These are phyloP conservation scores for Heliconius eleuchia DNA, from an alignment of 1,140 invertebrate species.

Conservation along the genomic window DNA sequence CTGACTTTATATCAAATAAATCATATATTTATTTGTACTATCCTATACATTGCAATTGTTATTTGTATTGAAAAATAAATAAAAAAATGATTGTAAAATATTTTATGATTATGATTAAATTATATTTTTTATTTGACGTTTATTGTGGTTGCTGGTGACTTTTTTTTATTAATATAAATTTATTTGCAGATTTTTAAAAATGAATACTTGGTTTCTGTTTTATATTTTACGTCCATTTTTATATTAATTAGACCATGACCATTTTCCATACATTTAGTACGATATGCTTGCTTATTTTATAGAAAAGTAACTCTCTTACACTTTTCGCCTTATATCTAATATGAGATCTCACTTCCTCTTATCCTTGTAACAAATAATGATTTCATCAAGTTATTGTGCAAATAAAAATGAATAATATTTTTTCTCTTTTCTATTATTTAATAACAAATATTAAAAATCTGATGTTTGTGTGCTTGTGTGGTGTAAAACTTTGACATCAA, in stretches of 20 bases:
- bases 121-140: constrained; percentile 1
- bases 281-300: too few relatives aligned
- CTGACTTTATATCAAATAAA: constrained; percentile 46
- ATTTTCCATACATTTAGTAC: too few relatives aligned
- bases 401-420: too few relatives aligned
- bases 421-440: too few relatives aligned
- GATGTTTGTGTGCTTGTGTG: neutral
- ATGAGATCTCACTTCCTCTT: too few relatives aligned
- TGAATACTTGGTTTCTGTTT: too few relatives aligned
- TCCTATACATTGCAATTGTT: neutral
- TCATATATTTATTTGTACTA: constrained; percentile 27
- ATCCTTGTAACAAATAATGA: too few relatives aligned
- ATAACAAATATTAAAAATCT: neutral
- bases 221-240: too few relatives aligned
- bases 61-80: constrained; percentile 3
- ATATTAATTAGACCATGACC: too few relatives aligned
- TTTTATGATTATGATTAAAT: neutral
- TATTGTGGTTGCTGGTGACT: neutral
- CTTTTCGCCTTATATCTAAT: neutral
- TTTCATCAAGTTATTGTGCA: too few relatives aligned
- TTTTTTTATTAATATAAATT: too few relatives aligned
- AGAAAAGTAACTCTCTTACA: neutral
- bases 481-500: neutral
- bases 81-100: neutral
- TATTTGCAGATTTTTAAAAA: neutral